A percentile compares a stretch with the other conserved stretches of the same genome.
phyloP scores from a whole-genome alignment of 2,797 vertebrate genomes.

The Cebuella pygmaea region DNA sequence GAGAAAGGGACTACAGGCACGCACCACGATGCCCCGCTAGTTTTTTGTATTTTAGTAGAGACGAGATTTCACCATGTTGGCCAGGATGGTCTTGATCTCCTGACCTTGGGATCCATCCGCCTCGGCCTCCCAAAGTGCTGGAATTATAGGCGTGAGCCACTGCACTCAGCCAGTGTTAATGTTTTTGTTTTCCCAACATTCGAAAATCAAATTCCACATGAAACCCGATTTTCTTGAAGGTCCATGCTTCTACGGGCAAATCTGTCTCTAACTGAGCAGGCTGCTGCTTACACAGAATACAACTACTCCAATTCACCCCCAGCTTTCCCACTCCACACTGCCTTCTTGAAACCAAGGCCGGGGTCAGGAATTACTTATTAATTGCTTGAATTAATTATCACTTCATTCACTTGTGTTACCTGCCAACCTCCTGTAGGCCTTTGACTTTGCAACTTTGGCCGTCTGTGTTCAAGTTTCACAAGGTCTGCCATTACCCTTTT shows the following conservation, averaged over 20 bases:
- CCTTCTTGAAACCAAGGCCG: conserved; percentile 32
- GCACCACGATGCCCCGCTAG: too few relatives aligned
- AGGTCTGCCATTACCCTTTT: background rate
- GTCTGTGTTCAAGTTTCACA: background rate
- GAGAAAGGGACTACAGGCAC: too few relatives aligned
- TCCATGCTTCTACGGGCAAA: background rate
- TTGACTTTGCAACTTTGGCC: background rate
- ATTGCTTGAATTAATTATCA: conserved; percentile 33
- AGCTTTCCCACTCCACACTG: background rate
- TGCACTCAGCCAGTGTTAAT: background rate
- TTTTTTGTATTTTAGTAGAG: too few relatives aligned
- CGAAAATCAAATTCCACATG: background rate
- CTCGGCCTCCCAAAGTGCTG: too few relatives aligned
- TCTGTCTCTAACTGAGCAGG: background rate
- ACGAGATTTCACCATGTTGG: too few relatives aligned
- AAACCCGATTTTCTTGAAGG: background rate
- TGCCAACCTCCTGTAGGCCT: background rate
- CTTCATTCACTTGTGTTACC: background rate
- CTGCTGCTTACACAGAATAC: background rate
- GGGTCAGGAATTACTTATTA: background rate
- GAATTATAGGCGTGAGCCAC: too few relatives aligned
- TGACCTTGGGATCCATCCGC: too few relatives aligned
- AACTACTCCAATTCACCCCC: background rate
- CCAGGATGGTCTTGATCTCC: too few relatives aligned
- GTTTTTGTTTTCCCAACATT: background rate